Percentiles rank a stretch among this genome's conserved stretches.
phyloP scores from a whole-genome alignment of 2,888 invertebrate genomes.

The Yponomeuta plumbellus region DNA sequence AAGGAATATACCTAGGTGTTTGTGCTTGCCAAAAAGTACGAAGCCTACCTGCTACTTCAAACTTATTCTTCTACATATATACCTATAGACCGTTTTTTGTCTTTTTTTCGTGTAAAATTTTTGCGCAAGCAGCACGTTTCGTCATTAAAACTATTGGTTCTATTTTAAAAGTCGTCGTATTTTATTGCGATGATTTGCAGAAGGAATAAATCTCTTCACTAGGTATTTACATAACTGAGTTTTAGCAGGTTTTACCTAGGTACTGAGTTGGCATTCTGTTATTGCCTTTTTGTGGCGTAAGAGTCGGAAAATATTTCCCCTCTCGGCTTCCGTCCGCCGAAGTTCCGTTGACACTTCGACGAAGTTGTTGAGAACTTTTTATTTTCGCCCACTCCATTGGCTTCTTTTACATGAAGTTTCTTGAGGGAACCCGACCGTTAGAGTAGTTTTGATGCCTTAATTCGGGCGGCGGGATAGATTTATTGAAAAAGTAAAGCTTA shows the following conservation, averaged over 20 bases:
- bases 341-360: constrained; percentile 51
- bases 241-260: neutral
- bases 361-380: constrained; percentile 51
- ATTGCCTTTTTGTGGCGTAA: neutral
- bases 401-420: constrained; percentile 44
- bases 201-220: too few relatives aligned
- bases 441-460: neutral
- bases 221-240: too few relatives aligned
- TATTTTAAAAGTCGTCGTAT: too few relatives aligned
- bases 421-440: constrained; percentile 7
- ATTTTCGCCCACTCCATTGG: constrained; percentile 48
- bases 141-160: too few relatives aligned
- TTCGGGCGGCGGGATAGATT: neutral
- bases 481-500: neutral
- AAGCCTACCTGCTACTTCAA: too few relatives aligned
- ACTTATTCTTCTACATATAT: too few relatives aligned
- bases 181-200: too few relatives aligned
- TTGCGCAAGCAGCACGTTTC: too few relatives aligned
- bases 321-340: constrained; percentile 38
- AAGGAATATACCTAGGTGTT: too few relatives aligned
- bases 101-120: too few relatives aligned
- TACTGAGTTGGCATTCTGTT: neutral
- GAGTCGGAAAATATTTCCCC: constrained; percentile 20
- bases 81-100: too few relatives aligned
- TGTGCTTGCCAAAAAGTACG: too few relatives aligned